These are phyloP conservation scores for Gila orcuttii DNA, from an alignment of 2,113 vertebrate species.

Conservation along the genomic window DNA sequence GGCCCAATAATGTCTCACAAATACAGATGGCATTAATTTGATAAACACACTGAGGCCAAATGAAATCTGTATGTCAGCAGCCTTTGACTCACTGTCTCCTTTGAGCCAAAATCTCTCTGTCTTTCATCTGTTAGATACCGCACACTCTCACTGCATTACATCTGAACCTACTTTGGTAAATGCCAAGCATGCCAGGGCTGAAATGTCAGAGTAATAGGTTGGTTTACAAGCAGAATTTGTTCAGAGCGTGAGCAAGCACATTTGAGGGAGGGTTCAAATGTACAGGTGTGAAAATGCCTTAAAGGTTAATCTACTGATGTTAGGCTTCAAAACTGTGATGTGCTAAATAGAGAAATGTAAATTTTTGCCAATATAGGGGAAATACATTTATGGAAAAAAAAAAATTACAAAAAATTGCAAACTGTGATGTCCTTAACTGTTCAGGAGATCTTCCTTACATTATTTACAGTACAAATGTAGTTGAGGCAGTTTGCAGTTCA, in stretches of 20 bases:
- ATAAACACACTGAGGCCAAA: constrained; percentile 37
- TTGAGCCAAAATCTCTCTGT: constrained; percentile 25
- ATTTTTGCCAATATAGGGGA: too few species aligned
- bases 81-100: constrained; percentile 38
- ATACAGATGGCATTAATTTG: constrained; percentile 48
- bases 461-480: not conserved
- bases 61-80: constrained; percentile 32
- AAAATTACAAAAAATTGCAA: not conserved
- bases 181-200: constrained; percentile 36
- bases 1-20: constrained; percentile 23
- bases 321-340: constrained; percentile 7
- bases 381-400: not conserved
- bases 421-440: not conserved
- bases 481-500: not conserved
- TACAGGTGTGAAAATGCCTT: constrained; percentile 41
- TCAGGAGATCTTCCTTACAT: not conserved
- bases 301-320: constrained; percentile 40
- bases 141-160: constrained; percentile 4
- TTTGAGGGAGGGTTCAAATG: constrained; percentile 11
- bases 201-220: constrained; percentile 52
- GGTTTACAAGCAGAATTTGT: constrained; percentile 41
- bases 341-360: constrained; percentile 9
- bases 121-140: constrained; percentile 31
- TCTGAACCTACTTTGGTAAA: constrained; percentile 39
- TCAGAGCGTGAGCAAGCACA: constrained; percentile 42